Conservation (phyloP, 2,113 vertebrate species). For the Scomber japonicus region DNA sequence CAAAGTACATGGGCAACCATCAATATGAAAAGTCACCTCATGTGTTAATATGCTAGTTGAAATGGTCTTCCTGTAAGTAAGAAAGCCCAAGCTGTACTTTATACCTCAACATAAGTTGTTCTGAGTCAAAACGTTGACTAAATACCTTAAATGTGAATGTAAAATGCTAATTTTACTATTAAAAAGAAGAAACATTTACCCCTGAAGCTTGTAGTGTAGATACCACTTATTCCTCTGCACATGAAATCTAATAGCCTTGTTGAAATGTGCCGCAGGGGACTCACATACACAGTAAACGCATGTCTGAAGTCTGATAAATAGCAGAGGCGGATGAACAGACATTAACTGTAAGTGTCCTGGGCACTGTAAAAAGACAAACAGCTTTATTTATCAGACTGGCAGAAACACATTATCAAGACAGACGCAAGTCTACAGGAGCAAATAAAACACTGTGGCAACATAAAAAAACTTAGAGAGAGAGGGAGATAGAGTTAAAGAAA, state of each 20-base stretch:
- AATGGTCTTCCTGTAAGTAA: background rate
- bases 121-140: slow-evolving; percentile 3
- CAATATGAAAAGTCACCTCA: background rate
- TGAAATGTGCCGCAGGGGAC: slow-evolving; percentile 70
- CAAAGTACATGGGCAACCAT: background rate
- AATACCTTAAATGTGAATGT: slow-evolving; percentile 13
- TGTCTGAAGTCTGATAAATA: slow-evolving; percentile 83
- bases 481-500: slow-evolving; percentile 40
- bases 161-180: slow-evolving; percentile 34
- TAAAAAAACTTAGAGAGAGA: slow-evolving; percentile 46
- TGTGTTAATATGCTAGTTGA: background rate
- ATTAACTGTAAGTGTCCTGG: slow-evolving; percentile 77
- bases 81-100: background rate
- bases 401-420: slow-evolving; percentile 74
- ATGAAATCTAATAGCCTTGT: slow-evolving; percentile 72
- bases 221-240: slow-evolving; percentile 52
- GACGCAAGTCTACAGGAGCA: slow-evolving; percentile 72
- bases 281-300: slow-evolving; percentile 56
- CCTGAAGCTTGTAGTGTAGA: slow-evolving; percentile 45
- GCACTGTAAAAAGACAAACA: slow-evolving; percentile 82
- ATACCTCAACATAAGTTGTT: slow-evolving; percentile 4
- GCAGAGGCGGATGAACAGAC: slow-evolving; percentile 68
- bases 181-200: slow-evolving; percentile 26
- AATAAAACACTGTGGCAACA: slow-evolving; percentile 80
- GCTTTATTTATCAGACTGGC: slow-evolving; percentile 83